Conservation (phyloP, 2,113 vertebrate species). For the Platysteira castanea region DNA sequence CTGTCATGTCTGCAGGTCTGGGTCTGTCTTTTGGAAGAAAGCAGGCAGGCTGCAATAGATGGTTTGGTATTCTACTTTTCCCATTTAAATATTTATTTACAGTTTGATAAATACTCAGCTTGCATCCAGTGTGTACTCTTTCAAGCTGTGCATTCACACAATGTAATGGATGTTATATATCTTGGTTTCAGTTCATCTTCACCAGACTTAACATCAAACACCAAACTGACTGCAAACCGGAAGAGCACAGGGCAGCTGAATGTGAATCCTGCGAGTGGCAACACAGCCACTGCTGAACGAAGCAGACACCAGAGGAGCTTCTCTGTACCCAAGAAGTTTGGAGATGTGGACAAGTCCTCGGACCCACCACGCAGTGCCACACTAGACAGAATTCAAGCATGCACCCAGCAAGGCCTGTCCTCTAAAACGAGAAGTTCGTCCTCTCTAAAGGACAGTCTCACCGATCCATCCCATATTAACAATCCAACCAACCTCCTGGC, state of each 20-base stretch:
- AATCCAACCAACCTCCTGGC: conserved; percentile 92
- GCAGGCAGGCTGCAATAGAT: not conserved
- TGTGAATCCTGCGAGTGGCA: conserved; percentile 75
- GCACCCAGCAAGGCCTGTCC: conserved; percentile 87
- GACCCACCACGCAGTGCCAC: conserved; percentile 96
- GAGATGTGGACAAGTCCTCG: conserved; percentile 82
- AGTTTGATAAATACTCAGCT: not conserved
- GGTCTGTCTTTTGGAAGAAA: not conserved
- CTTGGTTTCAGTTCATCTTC: conserved; percentile 83
- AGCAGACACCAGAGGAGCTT: conserved; percentile 93
- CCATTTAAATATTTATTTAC: not conserved
- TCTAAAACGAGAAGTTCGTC: conserved; percentile 84
- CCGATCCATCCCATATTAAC: conserved; percentile 88
- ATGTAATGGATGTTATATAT: not conserved
- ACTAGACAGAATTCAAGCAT: conserved; percentile 94
- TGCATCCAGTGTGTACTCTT: not conserved
- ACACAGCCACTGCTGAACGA: conserved; percentile 82
- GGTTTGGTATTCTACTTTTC: not conserved
- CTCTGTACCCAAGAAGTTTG: conserved; percentile 97
- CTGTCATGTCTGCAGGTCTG: not conserved
- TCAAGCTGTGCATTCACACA: not conserved
- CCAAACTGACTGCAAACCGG: conserved; percentile 88
- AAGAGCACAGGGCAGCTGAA: conserved; percentile 97
- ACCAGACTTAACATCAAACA: conserved; percentile 86
- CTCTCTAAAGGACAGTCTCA: conserved; percentile 87